Evolutionary conservation across 1,140 invertebrate genomes (phyloP).

Genomic region (Drosophila arawakana): DNA sequence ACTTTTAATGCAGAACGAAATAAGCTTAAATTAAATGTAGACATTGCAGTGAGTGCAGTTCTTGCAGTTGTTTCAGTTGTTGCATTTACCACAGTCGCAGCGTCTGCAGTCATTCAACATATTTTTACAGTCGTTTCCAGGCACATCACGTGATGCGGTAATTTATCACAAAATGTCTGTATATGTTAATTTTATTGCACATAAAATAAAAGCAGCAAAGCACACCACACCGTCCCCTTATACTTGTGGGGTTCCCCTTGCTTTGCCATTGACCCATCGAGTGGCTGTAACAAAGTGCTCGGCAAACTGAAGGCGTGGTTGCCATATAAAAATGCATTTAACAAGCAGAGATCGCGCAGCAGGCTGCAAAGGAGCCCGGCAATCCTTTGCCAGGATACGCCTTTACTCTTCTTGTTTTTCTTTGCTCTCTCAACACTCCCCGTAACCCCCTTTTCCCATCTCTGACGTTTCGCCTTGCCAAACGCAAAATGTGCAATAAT

Average conservation of each 20-base stretch:
- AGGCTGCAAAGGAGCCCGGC: conserved; percentile 20
- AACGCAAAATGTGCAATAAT: conserved; percentile 83
- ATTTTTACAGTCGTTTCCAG: conserved; percentile 77
- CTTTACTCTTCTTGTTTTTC: conserved; percentile 43
- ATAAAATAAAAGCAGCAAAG: conserved; percentile 64
- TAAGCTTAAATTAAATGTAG: conserved; percentile 43
- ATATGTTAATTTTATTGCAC: conserved; percentile 84
- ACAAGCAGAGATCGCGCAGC: conserved; percentile 68
- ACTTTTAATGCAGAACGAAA: conserved; percentile 45
- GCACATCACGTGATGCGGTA: conserved; percentile 80
- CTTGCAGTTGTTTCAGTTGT: neutral
- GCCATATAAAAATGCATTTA: conserved; percentile 79
- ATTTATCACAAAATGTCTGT: conserved; percentile 84
- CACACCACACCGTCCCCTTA: conserved; percentile 26
- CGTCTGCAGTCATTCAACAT: conserved; percentile 73
- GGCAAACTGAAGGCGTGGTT: conserved; percentile 27
- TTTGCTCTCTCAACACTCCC: neutral
- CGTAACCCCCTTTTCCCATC: neutral
- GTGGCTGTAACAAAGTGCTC: conserved; percentile 27
- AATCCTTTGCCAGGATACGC: conserved; percentile 19
- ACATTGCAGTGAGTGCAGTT: neutral
- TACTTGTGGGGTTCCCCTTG: neutral
- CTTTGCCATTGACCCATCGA: neutral
- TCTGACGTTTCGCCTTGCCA: conserved; percentile 55
- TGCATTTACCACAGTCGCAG: conserved; percentile 35